phyloP scores from a whole-genome alignment of 2,113 vertebrate genomes.

The human (Homo sapiens) region DNA sequence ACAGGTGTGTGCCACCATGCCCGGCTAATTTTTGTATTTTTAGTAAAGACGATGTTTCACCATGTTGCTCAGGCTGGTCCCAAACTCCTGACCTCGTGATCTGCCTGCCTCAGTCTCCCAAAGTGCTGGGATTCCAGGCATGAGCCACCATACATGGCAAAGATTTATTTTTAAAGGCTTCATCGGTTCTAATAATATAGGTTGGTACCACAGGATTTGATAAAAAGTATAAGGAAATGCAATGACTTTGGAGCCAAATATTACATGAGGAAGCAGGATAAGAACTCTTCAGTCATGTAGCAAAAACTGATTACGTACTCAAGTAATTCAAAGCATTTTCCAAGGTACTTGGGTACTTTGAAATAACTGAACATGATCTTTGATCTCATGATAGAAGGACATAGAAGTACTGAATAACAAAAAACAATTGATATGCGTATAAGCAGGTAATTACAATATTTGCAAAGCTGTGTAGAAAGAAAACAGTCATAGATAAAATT shows the following conservation, averaged over 20 bases:
- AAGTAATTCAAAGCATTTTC: background rate
- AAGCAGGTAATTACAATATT: background rate
- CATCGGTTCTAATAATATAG: background rate
- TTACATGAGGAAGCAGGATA: background rate
- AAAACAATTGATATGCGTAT: background rate
- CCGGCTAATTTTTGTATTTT: too few relatives aligned
- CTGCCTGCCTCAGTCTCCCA: too few relatives aligned
- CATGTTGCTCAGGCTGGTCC: too few relatives aligned
- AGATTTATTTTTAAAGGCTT: background rate
- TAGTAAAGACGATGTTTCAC: too few relatives aligned
- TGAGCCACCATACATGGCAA: too few relatives aligned
- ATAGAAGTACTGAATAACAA: background rate
- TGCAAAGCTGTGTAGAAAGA: background rate
- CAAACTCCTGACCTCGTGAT: too few relatives aligned
- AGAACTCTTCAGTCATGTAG: background rate
- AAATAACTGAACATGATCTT: background rate
- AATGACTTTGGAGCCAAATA: conserved; percentile 22
- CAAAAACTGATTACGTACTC: background rate
- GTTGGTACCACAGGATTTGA: background rate
- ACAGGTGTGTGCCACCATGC: too few relatives aligned
- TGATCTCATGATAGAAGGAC: background rate
- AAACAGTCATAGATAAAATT: background rate
- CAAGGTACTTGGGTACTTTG: background rate
- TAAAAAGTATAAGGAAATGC: background rate
- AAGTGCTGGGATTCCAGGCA: too few relatives aligned